A percentile compares a stretch with the other conserved stretches of the same genome.
phyloP scores from a whole-genome alignment of 2,113 vertebrate species.

The Ochotona curzoniae region DNA sequence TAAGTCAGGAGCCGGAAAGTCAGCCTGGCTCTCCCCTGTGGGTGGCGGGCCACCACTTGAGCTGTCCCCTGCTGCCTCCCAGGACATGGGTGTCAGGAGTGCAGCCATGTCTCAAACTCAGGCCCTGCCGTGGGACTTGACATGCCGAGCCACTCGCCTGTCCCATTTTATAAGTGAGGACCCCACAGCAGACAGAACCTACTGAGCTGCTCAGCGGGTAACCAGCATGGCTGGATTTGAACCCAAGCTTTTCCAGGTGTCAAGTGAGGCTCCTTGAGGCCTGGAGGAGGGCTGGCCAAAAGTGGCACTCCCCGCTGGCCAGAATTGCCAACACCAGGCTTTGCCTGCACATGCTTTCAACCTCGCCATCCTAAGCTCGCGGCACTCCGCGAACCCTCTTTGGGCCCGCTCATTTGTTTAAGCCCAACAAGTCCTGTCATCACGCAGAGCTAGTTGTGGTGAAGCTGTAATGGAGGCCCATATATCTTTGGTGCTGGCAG shows the following conservation, averaged over 20 bases:
- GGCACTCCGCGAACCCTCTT: not conserved
- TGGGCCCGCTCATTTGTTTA: slow-evolving; percentile 25
- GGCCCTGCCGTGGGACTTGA: too few species aligned
- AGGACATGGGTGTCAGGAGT: too few species aligned
- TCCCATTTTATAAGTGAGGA: not conserved
- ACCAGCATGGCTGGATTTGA: not conserved
- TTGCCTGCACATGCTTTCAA: not conserved
- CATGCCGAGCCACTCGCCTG: too few species aligned
- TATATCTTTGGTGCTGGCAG: not conserved
- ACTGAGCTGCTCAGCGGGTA: not conserved
- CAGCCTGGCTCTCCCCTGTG: too few species aligned
- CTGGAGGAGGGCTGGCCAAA: not conserved
- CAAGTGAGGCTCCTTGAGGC: accelerated
- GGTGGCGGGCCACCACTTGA: too few species aligned
- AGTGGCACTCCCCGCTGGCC: accelerated
- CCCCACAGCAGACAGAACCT: not conserved
- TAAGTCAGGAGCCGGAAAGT: too few species aligned
- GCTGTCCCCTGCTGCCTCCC: too few species aligned
- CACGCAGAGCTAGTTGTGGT: not conserved
- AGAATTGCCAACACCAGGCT: not conserved
- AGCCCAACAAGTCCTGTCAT: not conserved
- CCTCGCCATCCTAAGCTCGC: not conserved
- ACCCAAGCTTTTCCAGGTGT: not conserved
- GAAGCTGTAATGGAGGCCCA: not conserved
- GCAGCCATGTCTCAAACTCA: too few species aligned